These are phyloP conservation scores for Cheilosia grossa DNA, from an alignment of 2,888 invertebrate species.

Conservation along the genomic window DNA sequence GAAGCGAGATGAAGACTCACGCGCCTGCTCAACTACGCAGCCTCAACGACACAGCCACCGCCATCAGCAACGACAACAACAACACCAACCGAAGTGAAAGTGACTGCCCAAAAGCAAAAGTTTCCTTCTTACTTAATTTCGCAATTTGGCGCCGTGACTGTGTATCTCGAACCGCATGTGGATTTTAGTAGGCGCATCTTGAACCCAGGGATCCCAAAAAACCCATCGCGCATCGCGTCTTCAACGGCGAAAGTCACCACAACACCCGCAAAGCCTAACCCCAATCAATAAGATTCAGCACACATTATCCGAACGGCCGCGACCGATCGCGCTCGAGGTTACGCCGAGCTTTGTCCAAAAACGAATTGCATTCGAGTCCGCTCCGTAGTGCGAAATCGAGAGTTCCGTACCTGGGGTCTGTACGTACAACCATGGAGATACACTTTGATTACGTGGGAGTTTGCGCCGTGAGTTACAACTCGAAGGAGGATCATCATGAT, in stretches of 20 bases:
- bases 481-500: slow-evolving; percentile 21
- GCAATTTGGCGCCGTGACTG: slow-evolving; percentile 72
- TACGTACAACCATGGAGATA: slow-evolving; percentile 35
- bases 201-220: slow-evolving; percentile 38
- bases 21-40: slow-evolving; percentile 55
- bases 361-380: not conserved
- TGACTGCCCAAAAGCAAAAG: slow-evolving; percentile 69
- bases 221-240: slow-evolving; percentile 5
- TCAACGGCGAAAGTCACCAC: slow-evolving; percentile 53
- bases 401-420: slow-evolving; percentile 51
- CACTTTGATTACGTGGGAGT: slow-evolving; percentile 61
- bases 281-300: slow-evolving; percentile 72
- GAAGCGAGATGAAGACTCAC: slow-evolving; percentile 40
- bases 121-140: slow-evolving; percentile 72
- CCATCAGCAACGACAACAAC: slow-evolving; percentile 6
- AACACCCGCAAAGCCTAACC: slow-evolving; percentile 54
- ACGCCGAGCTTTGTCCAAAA: slow-evolving; percentile 21
- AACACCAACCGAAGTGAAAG: slow-evolving; percentile 62
- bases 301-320: slow-evolving; percentile 34
- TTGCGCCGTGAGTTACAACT: slow-evolving; percentile 26
- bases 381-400: slow-evolving; percentile 55
- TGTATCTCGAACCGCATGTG: slow-evolving; percentile 36
- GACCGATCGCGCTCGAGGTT: slow-evolving; percentile 41
- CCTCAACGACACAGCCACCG: slow-evolving; percentile 13
- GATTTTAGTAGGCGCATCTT: slow-evolving; percentile 69